Percentiles rank a stretch among this genome's conserved stretches.
These are phyloP conservation scores for Brachionus asplanchnoidis DNA, from an alignment of 1,140 invertebrate species.

Conservation along the genomic window DNA sequence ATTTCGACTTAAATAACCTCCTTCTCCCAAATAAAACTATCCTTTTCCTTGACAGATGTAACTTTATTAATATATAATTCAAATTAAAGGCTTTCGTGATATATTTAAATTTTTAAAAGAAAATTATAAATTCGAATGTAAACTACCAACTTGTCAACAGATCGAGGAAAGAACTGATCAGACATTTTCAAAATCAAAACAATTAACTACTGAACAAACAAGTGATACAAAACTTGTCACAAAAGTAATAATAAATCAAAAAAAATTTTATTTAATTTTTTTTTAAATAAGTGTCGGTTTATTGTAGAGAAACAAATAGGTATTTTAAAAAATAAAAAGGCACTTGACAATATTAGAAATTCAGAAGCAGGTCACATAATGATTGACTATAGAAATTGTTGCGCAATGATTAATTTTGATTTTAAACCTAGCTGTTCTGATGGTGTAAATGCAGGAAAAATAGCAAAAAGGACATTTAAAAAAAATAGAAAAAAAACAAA, in stretches of 20 bases:
- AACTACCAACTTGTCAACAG: not conserved
- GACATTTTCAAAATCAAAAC: not conserved
- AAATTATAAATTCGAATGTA: not conserved
- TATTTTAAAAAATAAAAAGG: not conserved
- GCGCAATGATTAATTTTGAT: not conserved
- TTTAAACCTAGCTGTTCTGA: not conserved
- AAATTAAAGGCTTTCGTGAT: not conserved
- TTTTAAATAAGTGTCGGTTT: not conserved
- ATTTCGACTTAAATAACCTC: not conserved
- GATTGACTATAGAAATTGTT: not conserved
- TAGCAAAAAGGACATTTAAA: not conserved
- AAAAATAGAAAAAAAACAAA: not conserved
- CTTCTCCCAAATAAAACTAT: not conserved
- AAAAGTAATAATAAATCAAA: not conserved
- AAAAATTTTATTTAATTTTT: not conserved
- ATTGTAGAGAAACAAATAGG: not conserved
- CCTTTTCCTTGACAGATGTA: conserved; percentile 11
- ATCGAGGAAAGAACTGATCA: not conserved
- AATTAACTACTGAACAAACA: not conserved
- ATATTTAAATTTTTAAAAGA: not conserved
- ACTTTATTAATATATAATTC: not conserved
- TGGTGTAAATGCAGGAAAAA: not conserved
- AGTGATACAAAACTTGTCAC: not conserved
- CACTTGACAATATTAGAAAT: conserved; percentile 24
- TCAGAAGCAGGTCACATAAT: not conserved